phyloP scores from a whole-genome alignment of 2,113 vertebrate species.

The Pomatostomus ruficeps region DNA sequence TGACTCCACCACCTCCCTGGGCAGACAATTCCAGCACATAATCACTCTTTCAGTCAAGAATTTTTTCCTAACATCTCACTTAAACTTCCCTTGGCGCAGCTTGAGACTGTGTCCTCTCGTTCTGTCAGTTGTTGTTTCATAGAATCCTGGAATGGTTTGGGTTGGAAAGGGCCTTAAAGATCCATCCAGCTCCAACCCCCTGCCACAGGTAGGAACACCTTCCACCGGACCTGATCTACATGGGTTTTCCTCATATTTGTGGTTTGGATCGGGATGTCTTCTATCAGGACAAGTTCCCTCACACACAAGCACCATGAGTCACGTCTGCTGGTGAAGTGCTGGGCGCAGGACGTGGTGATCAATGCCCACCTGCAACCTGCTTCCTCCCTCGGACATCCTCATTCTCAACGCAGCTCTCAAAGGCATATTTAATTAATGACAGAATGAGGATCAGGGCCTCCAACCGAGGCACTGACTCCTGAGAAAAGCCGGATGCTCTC shows the following conservation, averaged over 20 bases:
- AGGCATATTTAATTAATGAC: background rate
- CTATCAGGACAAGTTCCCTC: background rate
- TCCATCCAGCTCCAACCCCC: background rate
- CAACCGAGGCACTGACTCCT: background rate
- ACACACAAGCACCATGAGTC: accelerated
- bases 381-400: background rate
- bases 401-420: background rate
- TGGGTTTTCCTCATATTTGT: background rate
- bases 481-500: background rate
- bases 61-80: no score
- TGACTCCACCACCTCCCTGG: no score
- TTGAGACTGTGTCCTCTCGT: no score
- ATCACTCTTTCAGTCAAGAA: no score
- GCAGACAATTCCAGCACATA: no score
- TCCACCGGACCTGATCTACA: background rate
- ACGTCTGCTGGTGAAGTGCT: background rate
- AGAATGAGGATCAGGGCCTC: background rate
- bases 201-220: background rate
- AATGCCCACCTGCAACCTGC: background rate
- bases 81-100: no score
- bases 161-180: background rate
- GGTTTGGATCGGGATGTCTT: background rate
- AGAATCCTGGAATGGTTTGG: no score
- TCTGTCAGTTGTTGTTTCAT: no score
- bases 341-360: background rate